Conservation (phyloP, 2,888 invertebrate species). For the Dichetophora obliterata region DNA sequence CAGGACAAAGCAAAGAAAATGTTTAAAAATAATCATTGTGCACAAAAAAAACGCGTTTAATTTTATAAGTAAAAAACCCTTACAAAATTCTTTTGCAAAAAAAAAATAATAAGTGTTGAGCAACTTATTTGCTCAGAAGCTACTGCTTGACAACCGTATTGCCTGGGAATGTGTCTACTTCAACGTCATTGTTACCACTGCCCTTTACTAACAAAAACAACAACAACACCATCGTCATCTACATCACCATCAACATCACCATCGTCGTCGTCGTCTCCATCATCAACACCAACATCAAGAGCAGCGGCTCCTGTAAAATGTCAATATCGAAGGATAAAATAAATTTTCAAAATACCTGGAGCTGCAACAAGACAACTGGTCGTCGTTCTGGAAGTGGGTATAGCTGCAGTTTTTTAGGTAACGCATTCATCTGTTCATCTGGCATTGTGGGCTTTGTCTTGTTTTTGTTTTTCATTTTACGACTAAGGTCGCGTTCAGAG, state of each 20-base stretch:
- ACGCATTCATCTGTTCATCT: slow-evolving; percentile 33
- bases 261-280: slow-evolving; percentile 19
- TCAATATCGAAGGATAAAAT: slow-evolving; percentile 63
- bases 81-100: neutral
- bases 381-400: slow-evolving; percentile 69
- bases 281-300: neutral
- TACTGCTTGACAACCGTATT: neutral
- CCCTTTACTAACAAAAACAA: slow-evolving; percentile 21
- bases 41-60: neutral
- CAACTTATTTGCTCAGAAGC: neutral
- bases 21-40: neutral
- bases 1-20: too few relatives aligned
- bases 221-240: slow-evolving; percentile 39
- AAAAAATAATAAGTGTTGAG: neutral
- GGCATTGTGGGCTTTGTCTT: neutral
- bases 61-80: neutral
- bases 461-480: neutral
- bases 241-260: slow-evolving; percentile 39
- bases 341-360: slow-evolving; percentile 68
- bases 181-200: slow-evolving; percentile 30
- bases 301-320: slow-evolving; percentile 38
- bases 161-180: slow-evolving; percentile 24
- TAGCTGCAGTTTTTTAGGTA: slow-evolving; percentile 70
- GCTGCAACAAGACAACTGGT: slow-evolving; percentile 68
- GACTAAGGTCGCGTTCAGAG: too few relatives aligned